Conservation (phyloP, 1,140 invertebrate genomes). For the Samia ricini region DNA sequence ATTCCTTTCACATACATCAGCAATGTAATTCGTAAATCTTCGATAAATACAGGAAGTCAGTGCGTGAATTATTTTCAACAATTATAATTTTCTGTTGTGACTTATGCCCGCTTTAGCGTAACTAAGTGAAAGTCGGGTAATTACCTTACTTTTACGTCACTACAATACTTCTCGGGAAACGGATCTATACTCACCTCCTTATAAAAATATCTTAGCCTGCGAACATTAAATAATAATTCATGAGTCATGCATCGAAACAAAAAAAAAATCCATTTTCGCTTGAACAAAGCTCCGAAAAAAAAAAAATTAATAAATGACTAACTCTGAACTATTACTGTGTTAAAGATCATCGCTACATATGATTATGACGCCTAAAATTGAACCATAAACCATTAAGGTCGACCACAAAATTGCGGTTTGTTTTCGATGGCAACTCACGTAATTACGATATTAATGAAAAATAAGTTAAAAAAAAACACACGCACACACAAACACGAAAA, state of each 20-base stretch:
- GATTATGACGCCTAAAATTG: constrained; percentile 73
- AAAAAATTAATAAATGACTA: constrained; percentile 44
- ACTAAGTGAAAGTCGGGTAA: too few species aligned
- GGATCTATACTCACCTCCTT: too few species aligned
- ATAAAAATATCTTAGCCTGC: background rate
- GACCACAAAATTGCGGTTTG: constrained; percentile 70
- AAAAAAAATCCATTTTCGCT: background rate
- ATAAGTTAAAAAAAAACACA: constrained; percentile 62
- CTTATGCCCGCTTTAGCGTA: too few species aligned
- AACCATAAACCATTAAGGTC: constrained; percentile 62
- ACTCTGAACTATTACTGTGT: constrained; percentile 37
- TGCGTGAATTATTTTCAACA: too few species aligned
- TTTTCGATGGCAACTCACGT: constrained; percentile 67
- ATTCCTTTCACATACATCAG: too few species aligned
- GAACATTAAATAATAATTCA: background rate
- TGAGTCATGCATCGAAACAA: background rate
- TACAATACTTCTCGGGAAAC: too few species aligned
- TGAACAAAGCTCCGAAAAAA: background rate
- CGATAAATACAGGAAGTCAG: too few species aligned
- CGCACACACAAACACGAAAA: too few species aligned
- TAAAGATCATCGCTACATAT: constrained; percentile 52
- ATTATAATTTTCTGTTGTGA: too few species aligned
- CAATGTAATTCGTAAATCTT: too few species aligned
- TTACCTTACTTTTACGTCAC: too few species aligned
- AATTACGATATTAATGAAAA: constrained; percentile 64